phyloP scores from a whole-genome alignment of 2,797 vertebrate genomes.

The Pelochelys cantorii region DNA sequence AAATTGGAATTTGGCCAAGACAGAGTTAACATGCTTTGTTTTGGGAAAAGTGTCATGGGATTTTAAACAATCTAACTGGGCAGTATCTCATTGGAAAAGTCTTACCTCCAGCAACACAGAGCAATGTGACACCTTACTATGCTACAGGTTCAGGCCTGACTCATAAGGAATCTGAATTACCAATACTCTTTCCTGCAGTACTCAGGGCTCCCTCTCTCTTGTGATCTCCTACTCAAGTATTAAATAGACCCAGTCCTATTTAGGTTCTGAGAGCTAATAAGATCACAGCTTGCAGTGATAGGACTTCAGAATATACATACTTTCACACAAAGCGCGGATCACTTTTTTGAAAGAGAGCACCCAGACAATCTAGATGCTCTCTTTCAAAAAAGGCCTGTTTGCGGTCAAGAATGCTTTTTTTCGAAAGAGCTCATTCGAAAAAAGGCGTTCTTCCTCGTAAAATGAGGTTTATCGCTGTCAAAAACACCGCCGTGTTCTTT shows the following conservation, averaged over 20 bases:
- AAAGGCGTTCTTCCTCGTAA: no score
- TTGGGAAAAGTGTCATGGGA: neutral
- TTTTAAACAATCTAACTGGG: neutral
- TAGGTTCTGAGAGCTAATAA: neutral
- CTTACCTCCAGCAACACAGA: neutral
- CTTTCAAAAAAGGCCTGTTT: no score
- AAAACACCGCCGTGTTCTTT: no score
- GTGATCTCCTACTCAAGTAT: constrained; percentile 3
- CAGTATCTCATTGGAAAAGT: neutral
- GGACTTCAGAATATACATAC: constrained; percentile 1
- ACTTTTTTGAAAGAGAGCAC: no score
- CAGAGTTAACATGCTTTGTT: neutral
- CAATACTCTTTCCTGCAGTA: neutral
- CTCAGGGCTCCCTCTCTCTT: fast-evolving
- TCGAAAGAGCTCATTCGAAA: no score
- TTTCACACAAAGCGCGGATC: neutral
- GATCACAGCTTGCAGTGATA: neutral
- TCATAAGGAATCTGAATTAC: neutral
- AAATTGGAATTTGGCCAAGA: constrained; percentile 58
- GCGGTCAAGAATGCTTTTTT: no score
- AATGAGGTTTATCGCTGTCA: no score
- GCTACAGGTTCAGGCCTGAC: neutral
- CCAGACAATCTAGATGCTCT: no score
- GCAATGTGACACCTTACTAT: neutral
- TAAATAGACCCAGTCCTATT: neutral